phyloP scores from a whole-genome alignment of 2,797 vertebrate genomes.

The Sebastes hubbsi region DNA sequence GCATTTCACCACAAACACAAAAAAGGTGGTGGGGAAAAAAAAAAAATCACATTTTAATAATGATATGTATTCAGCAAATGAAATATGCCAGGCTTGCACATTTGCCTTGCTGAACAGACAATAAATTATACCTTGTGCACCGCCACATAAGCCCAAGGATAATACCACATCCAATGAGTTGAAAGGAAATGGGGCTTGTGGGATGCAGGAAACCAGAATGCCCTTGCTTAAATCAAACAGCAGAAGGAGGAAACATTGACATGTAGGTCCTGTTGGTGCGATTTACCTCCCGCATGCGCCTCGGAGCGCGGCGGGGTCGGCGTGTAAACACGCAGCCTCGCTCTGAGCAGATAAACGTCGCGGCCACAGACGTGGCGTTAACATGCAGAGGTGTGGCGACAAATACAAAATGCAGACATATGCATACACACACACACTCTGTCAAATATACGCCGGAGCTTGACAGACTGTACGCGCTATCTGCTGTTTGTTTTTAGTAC shows the following conservation, averaged over 20 bases:
- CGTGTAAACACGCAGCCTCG: conserved; percentile 37
- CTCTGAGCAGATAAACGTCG: conserved; percentile 28
- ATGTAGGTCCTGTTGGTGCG: conserved; percentile 54
- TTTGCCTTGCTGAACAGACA: conserved; percentile 84
- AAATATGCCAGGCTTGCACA: conserved; percentile 81
- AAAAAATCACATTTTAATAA: conserved; percentile 75
- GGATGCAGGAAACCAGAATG: conserved; percentile 57
- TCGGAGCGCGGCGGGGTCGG: conserved; percentile 42
- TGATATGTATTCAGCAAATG: conserved; percentile 83
- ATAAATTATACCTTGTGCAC: conserved; percentile 80
- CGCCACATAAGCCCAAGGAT: conserved; percentile 76
- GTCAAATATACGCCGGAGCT: conserved; percentile 1
- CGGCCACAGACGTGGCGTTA: conserved; percentile 8
- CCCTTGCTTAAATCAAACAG: conserved; percentile 70
- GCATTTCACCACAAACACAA: conserved; percentile 53
- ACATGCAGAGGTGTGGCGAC: conserved; percentile 18
- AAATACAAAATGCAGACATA: conserved; percentile 17
- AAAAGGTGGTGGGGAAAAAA: conserved; percentile 11
- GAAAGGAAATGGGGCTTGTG: conserved; percentile 68
- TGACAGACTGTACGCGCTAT: conserved; percentile 33
- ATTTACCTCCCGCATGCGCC: conserved; percentile 44
- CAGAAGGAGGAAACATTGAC: conserved; percentile 49
- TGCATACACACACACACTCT: background rate
- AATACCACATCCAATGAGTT: conserved; percentile 71
- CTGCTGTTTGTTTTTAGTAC: conserved; percentile 39